Evolutionary conservation across 2,113 vertebrate species (phyloP), one percentile per base, ranked within the genome.

Genomic region (Ictidomys tridecemlineatus): DNA sequence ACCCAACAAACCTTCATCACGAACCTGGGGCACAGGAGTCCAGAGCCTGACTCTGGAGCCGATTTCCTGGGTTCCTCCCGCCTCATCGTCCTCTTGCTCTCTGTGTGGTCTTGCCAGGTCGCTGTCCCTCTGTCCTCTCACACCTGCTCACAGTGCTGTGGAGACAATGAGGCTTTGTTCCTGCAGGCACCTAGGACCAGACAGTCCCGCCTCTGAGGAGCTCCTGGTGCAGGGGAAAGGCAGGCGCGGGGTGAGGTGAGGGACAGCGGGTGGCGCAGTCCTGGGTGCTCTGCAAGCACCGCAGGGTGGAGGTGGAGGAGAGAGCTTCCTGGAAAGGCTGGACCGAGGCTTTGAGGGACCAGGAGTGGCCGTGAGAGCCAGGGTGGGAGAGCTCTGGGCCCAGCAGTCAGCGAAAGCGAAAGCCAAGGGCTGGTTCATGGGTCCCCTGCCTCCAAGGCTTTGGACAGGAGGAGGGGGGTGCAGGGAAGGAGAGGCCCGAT

Each of bases 241-340:
- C 6, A 12, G 85, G 32, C 5, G 0, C 18, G 5, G 34, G 51
- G 51, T 13, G 13, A 45, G 45, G 45, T 45, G 45, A 45, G 45
- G 45, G 14, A 70, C 73, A 3, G 28, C 20, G 53, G 42, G 17
- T 17, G 37, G 37, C 3, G 53, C 4, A 87, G 74, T 87, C 16
- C 92, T 37, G 30, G 51, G 8, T 20, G 24, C 37, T n/a, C 32
- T 37, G 51, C 20, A 24, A 65, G 32, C 34, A 28, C 22, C 20
- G 22, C 32, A 18, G 56, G 87, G 87, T 0, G 30, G 10, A 1
- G 1, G 3, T 18, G 0, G 22, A 51, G 16, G 42, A 20, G 17
- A 4, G 53, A 58, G 53, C 70, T 74, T 74, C n/a, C 34, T 39
- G n/a, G 26, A 87, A 37, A 74, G 73, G 51, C 74, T 67, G 74